Conservation (phyloP, 2,113 vertebrate genomes). For the Ictidomys tridecemlineatus region DNA sequence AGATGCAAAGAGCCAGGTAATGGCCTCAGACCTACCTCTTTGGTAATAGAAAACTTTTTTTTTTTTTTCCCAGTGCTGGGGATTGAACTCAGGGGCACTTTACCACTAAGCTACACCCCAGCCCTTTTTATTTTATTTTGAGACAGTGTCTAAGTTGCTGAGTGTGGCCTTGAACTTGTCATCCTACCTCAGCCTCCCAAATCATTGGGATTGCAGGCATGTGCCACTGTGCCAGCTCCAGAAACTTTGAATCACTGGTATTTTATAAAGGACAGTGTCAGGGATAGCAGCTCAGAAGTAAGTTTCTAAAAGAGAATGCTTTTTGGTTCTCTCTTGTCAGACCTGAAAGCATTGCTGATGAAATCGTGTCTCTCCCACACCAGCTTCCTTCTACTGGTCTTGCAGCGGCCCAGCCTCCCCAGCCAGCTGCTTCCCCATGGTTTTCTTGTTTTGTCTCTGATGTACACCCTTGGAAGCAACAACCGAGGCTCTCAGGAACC, state of each 20-base stretch:
- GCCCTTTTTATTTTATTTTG: not conserved
- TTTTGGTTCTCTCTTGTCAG: not conserved
- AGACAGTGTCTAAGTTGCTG: not conserved
- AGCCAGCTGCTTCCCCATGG: not conserved
- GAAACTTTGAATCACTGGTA: not conserved
- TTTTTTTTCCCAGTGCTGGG: not conserved
- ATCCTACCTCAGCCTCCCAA: not conserved
- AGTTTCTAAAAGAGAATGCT: not conserved
- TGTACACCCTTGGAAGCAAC: not conserved
- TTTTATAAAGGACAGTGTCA: not conserved
- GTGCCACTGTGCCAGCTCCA: accelerated
- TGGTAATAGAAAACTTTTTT: not conserved
- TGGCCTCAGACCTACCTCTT: not conserved
- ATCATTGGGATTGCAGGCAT: not conserved
- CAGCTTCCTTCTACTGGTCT: not conserved
- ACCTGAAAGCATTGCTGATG: not conserved
- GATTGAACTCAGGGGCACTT: not conserved
- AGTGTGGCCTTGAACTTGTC: not conserved
- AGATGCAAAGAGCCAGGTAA: not conserved
- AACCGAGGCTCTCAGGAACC: not conserved
- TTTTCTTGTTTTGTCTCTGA: not conserved
- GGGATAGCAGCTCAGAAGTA: not conserved
- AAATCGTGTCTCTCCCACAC: not conserved
- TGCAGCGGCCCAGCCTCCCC: not conserved
- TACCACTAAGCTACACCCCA: too few relatives aligned